Evolutionary conservation across 1,140 invertebrate species (phyloP).

Genomic region (Drosophila prosaltans): DNA sequence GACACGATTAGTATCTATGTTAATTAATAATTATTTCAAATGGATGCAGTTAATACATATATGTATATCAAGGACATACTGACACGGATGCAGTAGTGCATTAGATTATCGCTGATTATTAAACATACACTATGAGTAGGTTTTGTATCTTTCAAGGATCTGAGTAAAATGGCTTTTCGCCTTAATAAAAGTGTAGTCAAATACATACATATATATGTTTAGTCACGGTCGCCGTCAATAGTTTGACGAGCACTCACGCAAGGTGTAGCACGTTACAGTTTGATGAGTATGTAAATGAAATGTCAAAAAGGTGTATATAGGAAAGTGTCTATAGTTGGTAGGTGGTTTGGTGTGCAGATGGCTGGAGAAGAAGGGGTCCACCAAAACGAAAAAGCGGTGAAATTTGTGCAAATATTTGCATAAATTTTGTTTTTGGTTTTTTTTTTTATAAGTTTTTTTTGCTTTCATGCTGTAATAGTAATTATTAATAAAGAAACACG

Average conservation of each 20-base stretch:
- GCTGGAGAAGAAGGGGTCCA: conserved; percentile 1
- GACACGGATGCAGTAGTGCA: no score
- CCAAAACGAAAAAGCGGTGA: conserved; percentile 6
- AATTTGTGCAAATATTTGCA: conserved; percentile 34
- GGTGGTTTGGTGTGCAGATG: not conserved
- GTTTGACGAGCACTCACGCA: conserved; percentile 45
- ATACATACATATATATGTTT: no score
- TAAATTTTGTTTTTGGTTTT: conserved; percentile 23
- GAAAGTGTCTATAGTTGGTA: not conserved
- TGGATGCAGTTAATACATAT: no score
- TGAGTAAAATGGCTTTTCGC: no score
- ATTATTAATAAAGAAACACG: not conserved
- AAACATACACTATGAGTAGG: no score
- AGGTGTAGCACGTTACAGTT: conserved; percentile 25
- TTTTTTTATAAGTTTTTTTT: conserved; percentile 19
- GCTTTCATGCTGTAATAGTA: conserved; percentile 11
- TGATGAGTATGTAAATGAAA: conserved; percentile 43
- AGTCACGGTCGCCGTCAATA: conserved; percentile 6
- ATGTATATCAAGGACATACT: no score
- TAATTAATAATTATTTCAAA: no score
- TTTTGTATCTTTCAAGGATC: not conserved
- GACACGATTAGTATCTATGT: no score
- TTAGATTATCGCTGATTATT: no score
- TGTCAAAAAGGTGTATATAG: not conserved
- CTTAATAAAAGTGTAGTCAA: conserved; percentile 12